Base-by-base conservation (phyloP, 1,140 invertebrate species). In the Eumeta japonica region DNA sequence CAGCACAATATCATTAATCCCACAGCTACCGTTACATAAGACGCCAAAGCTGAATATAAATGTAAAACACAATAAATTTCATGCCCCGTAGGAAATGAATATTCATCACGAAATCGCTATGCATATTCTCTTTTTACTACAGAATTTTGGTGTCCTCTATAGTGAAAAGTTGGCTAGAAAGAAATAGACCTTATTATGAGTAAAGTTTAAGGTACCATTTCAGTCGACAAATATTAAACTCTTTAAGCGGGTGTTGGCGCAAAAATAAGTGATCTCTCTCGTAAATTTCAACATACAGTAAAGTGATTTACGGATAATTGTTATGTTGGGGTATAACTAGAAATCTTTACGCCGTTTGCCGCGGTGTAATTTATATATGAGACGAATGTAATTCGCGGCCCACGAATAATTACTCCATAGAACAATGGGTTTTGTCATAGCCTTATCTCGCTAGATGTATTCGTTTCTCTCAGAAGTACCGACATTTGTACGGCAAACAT, bases 251-350 rank as follows among this genome's bases (percentile, higher is more conserved):
- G 38, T 38, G 47, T 57, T 60, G 52, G 55, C 62, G 50, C 62
- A 46, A 50, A 54, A 28, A 34, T 48, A 36, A 44, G 41, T 55
- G 41, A 48, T 52, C n/a, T n/a, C 48, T 67, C 60, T 72, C 65
- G 70, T 74, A 74, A 74, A 68, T 74, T 74, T 72, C 67, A 74
- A 74, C 70, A 74, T 74, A 74, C 72, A 74, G 65, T 74, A 74
- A 74, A 74, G 70, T 74, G 70, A 74, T 74, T 74, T 74, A 74
- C 70, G 70, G 72, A 74, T 74, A 74, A 74, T 74, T 74, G 70
- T 74, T 74, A 59, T 74, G 70, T 70, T 74, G 65, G 66, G 58
- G 66, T 74, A 74, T 74, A 71, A 71, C 70, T 74, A 74, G 70
- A 71, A 74, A 74, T 72, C 66, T 74, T 74, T 74, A 65, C 70